phyloP scores from a whole-genome alignment of 2,797 vertebrate genomes.

The Eupleurogrammus muticus region DNA sequence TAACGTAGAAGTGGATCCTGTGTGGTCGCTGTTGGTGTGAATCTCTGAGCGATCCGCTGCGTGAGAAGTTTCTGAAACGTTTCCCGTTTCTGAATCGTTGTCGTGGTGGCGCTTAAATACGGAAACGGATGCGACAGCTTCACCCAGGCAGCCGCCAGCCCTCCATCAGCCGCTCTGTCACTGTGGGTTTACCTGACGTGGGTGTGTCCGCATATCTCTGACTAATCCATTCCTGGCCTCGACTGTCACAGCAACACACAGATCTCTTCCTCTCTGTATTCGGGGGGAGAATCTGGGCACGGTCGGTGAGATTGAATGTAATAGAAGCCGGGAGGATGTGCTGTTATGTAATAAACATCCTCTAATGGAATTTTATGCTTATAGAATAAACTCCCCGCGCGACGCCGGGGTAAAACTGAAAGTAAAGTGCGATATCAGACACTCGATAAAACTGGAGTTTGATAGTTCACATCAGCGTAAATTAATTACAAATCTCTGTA shows the following conservation, averaged over 20 bases:
- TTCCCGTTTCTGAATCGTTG: constrained; percentile 2
- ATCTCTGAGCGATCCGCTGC: neutral
- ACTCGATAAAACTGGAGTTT: neutral
- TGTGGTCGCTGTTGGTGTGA: too few species aligned
- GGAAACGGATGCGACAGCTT: too few species aligned
- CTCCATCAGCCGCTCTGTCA: neutral
- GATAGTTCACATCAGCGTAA: neutral
- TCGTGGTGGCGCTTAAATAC: neutral
- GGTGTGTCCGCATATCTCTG: constrained; percentile 43
- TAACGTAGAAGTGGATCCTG: too few species aligned
- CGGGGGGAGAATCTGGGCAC: constrained; percentile 8
- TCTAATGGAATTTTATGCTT: constrained; percentile 22
- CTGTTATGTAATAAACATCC: constrained; percentile 29
- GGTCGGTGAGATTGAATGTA: constrained; percentile 23
- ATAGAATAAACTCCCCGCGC: constrained; percentile 28
- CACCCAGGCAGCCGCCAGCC: neutral
- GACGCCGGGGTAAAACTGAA: constrained; percentile 1
- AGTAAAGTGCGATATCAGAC: constrained; percentile 7
- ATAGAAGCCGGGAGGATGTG: constrained; percentile 32
- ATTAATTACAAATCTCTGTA: constrained; percentile 23
- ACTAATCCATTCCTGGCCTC: constrained; percentile 45
- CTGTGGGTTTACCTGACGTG: constrained; percentile 30
- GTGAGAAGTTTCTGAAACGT: constrained; percentile 6
- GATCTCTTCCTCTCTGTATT: constrained; percentile 17
- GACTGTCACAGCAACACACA: constrained; percentile 31